These are phyloP conservation scores for Xiphydria camelus DNA, from an alignment of 2,888 invertebrate species.

Conservation along the genomic window DNA sequence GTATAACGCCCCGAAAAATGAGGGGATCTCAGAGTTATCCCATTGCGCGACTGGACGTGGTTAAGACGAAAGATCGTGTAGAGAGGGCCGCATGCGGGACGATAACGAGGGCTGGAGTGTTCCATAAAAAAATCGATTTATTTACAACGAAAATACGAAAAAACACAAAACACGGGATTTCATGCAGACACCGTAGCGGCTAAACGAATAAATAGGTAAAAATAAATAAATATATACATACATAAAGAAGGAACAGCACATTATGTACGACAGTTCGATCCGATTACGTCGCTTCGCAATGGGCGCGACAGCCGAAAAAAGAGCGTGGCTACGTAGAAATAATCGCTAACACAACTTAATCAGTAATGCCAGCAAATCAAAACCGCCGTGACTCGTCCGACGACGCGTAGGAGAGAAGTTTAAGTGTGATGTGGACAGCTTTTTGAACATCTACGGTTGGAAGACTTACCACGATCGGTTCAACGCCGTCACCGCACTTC, in stretches of 20 bases:
- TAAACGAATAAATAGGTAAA: constrained; percentile 9
- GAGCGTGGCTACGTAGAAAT: neutral
- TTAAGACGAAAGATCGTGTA: neutral
- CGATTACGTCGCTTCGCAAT: too few species aligned
- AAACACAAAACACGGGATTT: constrained; percentile 12
- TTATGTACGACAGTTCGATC: neutral
- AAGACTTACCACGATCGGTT: constrained; percentile 94
- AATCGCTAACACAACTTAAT: neutral
- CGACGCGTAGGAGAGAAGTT: too few species aligned
- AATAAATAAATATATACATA: constrained; percentile 5
- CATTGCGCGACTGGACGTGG: neutral
- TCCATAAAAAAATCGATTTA: constrained; percentile 1
- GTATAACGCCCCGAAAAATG: too few species aligned
- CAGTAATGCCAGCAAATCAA: neutral
- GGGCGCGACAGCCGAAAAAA: neutral
- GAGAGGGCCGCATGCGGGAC: constrained; percentile 34
- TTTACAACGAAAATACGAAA: constrained; percentile 14
- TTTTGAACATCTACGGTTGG: constrained; percentile 21
- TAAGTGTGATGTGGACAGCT: constrained; percentile 6
- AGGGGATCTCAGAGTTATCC: neutral
- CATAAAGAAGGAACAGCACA: neutral
- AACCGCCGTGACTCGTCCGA: too few species aligned
- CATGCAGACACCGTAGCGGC: constrained; percentile 13
- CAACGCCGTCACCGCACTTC: constrained; percentile 68
- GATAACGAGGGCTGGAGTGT: constrained; percentile 21